A percentile compares a stretch with the other conserved stretches of the same genome.
These are phyloP conservation scores for Acleris sparsana DNA, from an alignment of 2,888 invertebrate genomes.

Conservation along the genomic window DNA sequence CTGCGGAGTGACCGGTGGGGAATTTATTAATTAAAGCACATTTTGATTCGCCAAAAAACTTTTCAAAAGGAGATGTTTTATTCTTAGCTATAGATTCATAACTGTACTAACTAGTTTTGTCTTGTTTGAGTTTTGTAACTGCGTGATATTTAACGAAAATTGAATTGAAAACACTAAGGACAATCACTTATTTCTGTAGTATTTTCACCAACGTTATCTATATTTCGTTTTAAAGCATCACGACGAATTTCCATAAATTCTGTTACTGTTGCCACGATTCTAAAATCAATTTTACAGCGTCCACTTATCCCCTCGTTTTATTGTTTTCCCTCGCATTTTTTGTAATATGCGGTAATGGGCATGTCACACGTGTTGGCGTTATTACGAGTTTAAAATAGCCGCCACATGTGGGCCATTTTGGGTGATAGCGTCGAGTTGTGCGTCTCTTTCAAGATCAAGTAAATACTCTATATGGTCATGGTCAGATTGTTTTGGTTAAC, in stretches of 20 bases:
- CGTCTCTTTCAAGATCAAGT: conserved; percentile 40
- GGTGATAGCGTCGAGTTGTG: conserved; percentile 55
- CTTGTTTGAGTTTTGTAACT: not conserved
- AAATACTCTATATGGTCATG: conserved; percentile 4
- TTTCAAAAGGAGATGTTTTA: not conserved
- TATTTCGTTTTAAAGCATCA: too few species aligned
- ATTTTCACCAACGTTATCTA: too few species aligned
- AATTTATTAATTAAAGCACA: conserved; percentile 67
- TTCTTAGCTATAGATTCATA: conserved; percentile 6
- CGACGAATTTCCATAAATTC: not conserved
- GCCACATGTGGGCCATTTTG: conserved; percentile 71
- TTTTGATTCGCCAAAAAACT: conserved; percentile 50
- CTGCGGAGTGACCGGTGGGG: conserved; percentile 53
- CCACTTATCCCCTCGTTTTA: conserved; percentile 69
- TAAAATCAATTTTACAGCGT: conserved; percentile 68
- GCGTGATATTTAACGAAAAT: too few species aligned
- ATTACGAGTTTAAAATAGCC: conserved; percentile 83
- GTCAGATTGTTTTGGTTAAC: not conserved
- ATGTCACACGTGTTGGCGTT: conserved; percentile 81
- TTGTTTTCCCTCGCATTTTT: conserved; percentile 80
- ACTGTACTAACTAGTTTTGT: not conserved
- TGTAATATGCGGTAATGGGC: conserved; percentile 83
- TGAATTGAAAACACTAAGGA: too few species aligned
- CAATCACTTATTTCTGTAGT: too few species aligned
- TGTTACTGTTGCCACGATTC: not conserved